phyloP scores from a whole-genome alignment of 2,888 invertebrate genomes.

The Scaptomyza flava region DNA sequence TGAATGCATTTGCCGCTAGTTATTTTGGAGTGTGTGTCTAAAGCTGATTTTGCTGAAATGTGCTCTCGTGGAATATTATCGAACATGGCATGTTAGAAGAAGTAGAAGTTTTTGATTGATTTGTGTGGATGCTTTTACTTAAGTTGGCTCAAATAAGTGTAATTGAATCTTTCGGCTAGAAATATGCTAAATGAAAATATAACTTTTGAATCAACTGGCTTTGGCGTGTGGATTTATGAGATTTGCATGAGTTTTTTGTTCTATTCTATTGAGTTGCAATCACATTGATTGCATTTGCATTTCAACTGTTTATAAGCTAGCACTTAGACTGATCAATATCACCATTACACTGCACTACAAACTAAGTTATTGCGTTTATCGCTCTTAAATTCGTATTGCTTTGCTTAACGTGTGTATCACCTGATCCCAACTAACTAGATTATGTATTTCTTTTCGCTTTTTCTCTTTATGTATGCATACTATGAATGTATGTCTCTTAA shows the following conservation, averaged over 20 bases:
- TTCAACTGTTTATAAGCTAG: slow-evolving; percentile 21
- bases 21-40: slow-evolving; percentile 49
- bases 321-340: slow-evolving; percentile 51
- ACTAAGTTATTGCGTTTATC: slow-evolving; percentile 19
- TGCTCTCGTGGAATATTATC: slow-evolving; percentile 44
- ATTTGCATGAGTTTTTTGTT: slow-evolving; percentile 7
- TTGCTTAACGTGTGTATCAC: slow-evolving; percentile 57
- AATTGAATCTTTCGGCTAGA: slow-evolving; percentile 22
- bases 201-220: slow-evolving; percentile 25
- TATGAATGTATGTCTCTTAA: slow-evolving; percentile 13
- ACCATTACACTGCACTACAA: slow-evolving; percentile 54
- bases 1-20: slow-evolving; percentile 60
- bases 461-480: not conserved
- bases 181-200: slow-evolving; percentile 27
- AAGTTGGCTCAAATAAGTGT: slow-evolving; percentile 26
- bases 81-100: slow-evolving; percentile 17
- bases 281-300: slow-evolving; percentile 25
- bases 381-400: slow-evolving; percentile 58
- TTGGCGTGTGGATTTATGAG: not conserved
- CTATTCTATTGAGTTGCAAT: slow-evolving; percentile 17
- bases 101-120: slow-evolving; percentile 53
- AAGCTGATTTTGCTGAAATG: slow-evolving; percentile 54
- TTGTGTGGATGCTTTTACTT: slow-evolving; percentile 38
- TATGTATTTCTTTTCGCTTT: not conserved
- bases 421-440: slow-evolving; percentile 34